These are phyloP conservation scores for Cyprinus carpio DNA, from an alignment of 2,113 vertebrate genomes.

Conservation along the genomic window DNA sequence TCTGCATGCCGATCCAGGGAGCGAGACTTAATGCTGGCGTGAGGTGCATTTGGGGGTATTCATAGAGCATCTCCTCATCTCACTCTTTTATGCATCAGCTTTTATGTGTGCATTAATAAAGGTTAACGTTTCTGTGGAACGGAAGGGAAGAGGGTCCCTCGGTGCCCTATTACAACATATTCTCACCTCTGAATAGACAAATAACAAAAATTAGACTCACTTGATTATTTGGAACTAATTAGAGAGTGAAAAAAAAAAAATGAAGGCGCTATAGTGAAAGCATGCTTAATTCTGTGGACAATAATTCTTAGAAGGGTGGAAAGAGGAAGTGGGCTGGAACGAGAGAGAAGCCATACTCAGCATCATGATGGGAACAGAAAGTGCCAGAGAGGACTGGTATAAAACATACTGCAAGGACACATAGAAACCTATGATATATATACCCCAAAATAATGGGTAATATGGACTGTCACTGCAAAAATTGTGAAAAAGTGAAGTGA, in stretches of 20 bases:
- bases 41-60: slow-evolving; percentile 28
- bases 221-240: slow-evolving; percentile 48
- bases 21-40: slow-evolving; percentile 11
- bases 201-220: slow-evolving; percentile 45
- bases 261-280: background rate
- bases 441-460: no score
- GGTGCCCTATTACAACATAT: slow-evolving; percentile 58
- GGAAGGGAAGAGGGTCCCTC: slow-evolving; percentile 46
- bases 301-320: background rate
- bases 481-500: no score
- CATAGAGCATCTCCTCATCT: background rate
- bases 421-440: background rate
- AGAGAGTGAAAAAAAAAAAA: slow-evolving; percentile 10
- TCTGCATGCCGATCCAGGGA: slow-evolving; percentile 23
- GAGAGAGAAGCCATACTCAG: background rate
- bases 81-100: background rate
- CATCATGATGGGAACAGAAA: slow-evolving; percentile 4
- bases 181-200: slow-evolving; percentile 33
- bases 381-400: background rate
- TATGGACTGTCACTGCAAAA: background rate
- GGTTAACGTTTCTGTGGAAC: slow-evolving; percentile 55
- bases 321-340: background rate
- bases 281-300: background rate
- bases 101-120: slow-evolving; percentile 54
- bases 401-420: background rate